Conservation (phyloP, 2,888 invertebrate species). For the Pilophorus perplexus region DNA sequence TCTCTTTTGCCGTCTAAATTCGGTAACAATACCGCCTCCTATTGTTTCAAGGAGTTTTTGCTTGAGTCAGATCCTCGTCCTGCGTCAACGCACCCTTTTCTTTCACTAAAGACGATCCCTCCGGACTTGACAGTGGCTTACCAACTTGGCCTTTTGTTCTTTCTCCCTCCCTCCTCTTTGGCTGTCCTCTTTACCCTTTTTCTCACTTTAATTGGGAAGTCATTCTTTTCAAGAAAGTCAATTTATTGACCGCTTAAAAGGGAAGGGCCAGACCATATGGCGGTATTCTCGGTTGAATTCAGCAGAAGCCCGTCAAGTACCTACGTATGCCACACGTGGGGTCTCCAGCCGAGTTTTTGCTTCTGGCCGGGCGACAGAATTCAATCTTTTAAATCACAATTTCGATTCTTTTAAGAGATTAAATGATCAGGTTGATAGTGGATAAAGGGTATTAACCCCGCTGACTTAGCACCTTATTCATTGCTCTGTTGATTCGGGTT, state of each 20-base stretch:
- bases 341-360: no score
- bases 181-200: neutral
- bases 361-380: no score
- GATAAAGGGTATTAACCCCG: no score
- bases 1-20: constrained; percentile 25
- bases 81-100: constrained; percentile 7
- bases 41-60: constrained; percentile 32
- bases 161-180: neutral
- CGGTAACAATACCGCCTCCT: constrained; percentile 41
- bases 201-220: constrained; percentile 40
- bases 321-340: no score
- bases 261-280: constrained; percentile 25
- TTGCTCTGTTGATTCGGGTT: no score
- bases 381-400: no score
- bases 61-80: constrained; percentile 8
- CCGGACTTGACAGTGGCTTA: constrained; percentile 32
- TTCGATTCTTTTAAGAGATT: no score
- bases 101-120: constrained; percentile 15
- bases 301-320: no score
- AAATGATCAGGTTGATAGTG: no score
- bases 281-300: no score
- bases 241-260: constrained; percentile 29
- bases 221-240: constrained; percentile 39
- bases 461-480: no score
- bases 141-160: constrained; percentile 24